These are phyloP conservation scores for Catocala fraxini DNA, from an alignment of 2,888 invertebrate species.

Conservation along the genomic window DNA sequence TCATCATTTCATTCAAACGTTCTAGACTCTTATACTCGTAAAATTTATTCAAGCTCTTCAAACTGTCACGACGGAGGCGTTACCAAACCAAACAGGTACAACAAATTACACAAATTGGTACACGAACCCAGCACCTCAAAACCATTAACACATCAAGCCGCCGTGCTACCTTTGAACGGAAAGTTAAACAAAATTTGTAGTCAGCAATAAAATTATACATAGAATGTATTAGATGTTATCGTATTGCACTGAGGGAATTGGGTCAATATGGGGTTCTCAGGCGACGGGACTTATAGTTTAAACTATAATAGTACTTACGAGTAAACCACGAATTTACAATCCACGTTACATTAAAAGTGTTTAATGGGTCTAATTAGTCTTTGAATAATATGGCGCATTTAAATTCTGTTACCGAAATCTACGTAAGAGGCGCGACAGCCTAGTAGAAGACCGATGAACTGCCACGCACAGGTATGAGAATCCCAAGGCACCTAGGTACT, in stretches of 20 bases:
- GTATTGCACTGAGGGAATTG: conserved; percentile 32
- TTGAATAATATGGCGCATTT: too few relatives aligned
- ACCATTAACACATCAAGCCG: not conserved
- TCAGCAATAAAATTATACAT: conserved; percentile 43
- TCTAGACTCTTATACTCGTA: too few relatives aligned
- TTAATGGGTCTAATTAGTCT: too few relatives aligned
- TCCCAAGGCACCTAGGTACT: too few relatives aligned
- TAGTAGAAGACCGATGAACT: too few relatives aligned
- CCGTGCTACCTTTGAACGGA: not conserved
- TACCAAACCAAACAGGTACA: not conserved
- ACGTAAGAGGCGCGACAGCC: too few relatives aligned
- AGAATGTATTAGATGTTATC: conserved; percentile 47
- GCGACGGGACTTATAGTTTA: conserved; percentile 10
- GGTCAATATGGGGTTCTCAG: conserved; percentile 47
- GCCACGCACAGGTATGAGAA: too few relatives aligned
- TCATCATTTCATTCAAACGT: too few relatives aligned
- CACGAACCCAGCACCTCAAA: conserved; percentile 1
- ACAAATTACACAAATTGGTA: not conserved
- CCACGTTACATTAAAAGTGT: not conserved
- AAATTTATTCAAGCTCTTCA: not conserved
- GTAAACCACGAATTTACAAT: conserved; percentile 1
- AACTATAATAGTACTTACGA: not conserved
- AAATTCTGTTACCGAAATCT: too few relatives aligned
- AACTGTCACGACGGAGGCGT: not conserved
- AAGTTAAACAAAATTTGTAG: conserved; percentile 10